Base-by-base conservation (phyloP, 2,797 vertebrate species). In the Ceyx erithaca region DNA sequence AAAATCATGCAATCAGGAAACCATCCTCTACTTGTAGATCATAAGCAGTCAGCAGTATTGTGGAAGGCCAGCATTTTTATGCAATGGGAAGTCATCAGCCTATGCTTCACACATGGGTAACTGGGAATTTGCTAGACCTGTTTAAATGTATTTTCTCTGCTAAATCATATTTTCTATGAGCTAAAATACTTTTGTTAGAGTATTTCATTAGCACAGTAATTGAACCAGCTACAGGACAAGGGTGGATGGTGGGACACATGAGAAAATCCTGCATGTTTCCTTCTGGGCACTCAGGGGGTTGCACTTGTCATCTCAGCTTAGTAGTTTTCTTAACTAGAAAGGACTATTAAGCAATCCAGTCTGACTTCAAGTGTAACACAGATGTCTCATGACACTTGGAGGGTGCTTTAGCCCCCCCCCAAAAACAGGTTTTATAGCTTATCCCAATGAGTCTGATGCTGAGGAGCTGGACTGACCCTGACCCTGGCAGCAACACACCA, bases 201-300 rank as follows among this genome's bases (percentile, higher is more conserved):
- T 57, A 31, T 61, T 62, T 87, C 45, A n/a, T 59, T 80, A 59
- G 25, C 3, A 1, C 23, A 78, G 35, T 48, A 28, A 28, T 43
- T 89, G 68, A 80, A 75, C 14, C 26, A 83, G 45, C 35, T 72
- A 7, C 19, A 82, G 45, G 61, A 15, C 14, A 23, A 61, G 41
- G 0, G 0, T 63, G 41, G 52, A 45, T 85, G 37, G 25, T 64
- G 33, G 37, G 49, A 55, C n/a, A 37, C 15, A 4, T 0, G 0
- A 87, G 18, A 17, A 69, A 77, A 37, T 63, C 46, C 79, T 41
- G 21, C 30, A 16, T 0, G 1, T 19, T 55, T 80, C 57, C 68
- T 61, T 59, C 35, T 16, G 62, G 62, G 33, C 9, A 8, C 59
- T 33, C 0, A 1, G 40, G 63, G 22, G 11, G 78, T 64, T 0